Base-by-base conservation (phyloP, 2,888 invertebrate genomes). In the Mythimna loreyi region DNA sequence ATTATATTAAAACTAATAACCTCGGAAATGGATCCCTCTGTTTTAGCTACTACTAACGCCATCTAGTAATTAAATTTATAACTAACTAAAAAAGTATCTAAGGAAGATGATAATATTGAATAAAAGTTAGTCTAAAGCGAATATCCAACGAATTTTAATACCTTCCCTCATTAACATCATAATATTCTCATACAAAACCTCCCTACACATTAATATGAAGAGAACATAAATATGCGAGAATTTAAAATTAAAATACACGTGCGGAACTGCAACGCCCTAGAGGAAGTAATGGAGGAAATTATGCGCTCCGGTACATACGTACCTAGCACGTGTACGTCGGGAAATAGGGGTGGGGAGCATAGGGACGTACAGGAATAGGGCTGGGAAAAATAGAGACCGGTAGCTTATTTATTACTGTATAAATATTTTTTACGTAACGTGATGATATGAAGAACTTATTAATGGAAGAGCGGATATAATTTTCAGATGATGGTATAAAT, bases 251-350 rank as follows among this genome's bases (percentile, higher is more conserved):
- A n/a, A 81, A 62, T 57, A 78, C 43, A 52, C 72, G 67, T 58
- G 36, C 2, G 45, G 47, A 36, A 25, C 52, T 77, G 74, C 67
- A 59, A 13, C 19, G 16, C 53, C 62, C 59, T 56, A 21, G 72
- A 64, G 79, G 81, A 80, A 75, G 75, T 69, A 62, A 78, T 80
- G 63, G 56, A 75, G 81, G 80, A 83, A 81, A 86, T 84, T 84
- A 84, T 75, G 58, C 70, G 33, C 67, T 58, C 53, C 50, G 50
- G 69, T 65, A 57, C 33, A 43, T n/a, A 55, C 25, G 62, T 47
- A 70, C 62, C 30, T 7, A 63, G 36, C 49, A 71, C 49, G 57
- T 47, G 72, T 56, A n/a, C 6, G n/a, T 11, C 0, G 1, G 23
- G 25, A 16, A 23, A 43, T 36, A 56, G 36, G 52, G 52, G 19